Base-by-base conservation (phyloP, 2,888 invertebrate genomes). In the Salpingus planirostris region DNA sequence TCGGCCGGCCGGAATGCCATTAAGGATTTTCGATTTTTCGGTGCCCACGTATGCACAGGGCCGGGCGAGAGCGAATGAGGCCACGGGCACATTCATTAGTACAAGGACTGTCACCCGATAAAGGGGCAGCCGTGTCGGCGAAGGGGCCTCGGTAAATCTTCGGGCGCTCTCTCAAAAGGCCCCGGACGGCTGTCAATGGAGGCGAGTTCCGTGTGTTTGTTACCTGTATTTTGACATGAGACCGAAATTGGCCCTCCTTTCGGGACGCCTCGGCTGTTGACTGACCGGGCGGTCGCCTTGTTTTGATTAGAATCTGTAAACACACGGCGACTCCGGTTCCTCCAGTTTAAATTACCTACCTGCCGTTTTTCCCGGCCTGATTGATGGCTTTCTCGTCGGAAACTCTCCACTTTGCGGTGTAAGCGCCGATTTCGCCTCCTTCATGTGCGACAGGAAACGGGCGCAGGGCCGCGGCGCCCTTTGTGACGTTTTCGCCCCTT, bases 91-190 rank as follows among this genome's bases (percentile, higher is more conserved):
- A 59, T 59, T 60, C 59, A 59, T 60, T 59, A 60, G 57, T 59
- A 60, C 54, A 55, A 55, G 55, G 58, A 59, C 55, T 58, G 58
- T 59, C 59, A 59, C 59, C 59, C 57, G 59, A 59, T 59, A 59
- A 59, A 59, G 52, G 56, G 54, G 59, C 58, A 55, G 52, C 55
- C 55, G 57, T 59, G 59, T 57, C 57, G 59, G 57, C 54, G 48
- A 49, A 52, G 49, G 39, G 52, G 48, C 55, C 51, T 50, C 54
- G 54, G 51, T 59, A 59, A 59, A 59, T 59, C 59, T 58, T 52
- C 44, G 46, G 44, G 51, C 49, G 49, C 54, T 53, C 55, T 54
- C 36, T 31, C 31, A 36, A 36, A 36, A 30, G 30, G 22, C 27
- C 18, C n/a, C 21, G 12, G 31, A 30, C 31, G 21, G 14, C 35